Conservation (phyloP, 2,113 vertebrate species). For the Panthera leo region DNA sequence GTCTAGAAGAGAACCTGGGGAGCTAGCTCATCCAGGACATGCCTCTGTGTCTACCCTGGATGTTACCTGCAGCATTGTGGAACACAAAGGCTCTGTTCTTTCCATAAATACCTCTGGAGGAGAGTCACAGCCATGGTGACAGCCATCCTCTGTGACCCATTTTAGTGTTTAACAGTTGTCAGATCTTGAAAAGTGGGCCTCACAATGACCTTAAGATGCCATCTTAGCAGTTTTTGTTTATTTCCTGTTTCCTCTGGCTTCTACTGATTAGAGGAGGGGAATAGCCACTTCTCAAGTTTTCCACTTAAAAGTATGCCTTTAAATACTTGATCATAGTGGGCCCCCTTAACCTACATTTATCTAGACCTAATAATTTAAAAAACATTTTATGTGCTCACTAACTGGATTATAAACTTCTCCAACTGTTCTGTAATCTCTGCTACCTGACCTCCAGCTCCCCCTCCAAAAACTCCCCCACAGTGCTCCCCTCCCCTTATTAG, state of each 20-base stretch:
- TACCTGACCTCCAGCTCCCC: not conserved
- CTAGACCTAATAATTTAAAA: slow-evolving; percentile 51
- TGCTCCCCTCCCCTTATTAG: not conserved
- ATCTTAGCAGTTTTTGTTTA: not conserved
- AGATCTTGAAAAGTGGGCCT: not conserved
- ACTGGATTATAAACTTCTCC: not conserved
- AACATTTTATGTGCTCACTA: not conserved
- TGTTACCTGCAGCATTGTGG: not conserved
- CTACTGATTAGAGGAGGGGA: not conserved
- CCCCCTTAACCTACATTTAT: not conserved
- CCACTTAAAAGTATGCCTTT: slow-evolving; percentile 31
- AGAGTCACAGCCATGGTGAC: not conserved
- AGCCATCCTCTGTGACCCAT: not conserved
- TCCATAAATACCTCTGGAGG: not conserved
- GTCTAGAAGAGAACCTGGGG: not conserved
- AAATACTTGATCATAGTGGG: not conserved
- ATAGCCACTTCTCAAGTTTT: not conserved
- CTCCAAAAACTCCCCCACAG: not conserved
- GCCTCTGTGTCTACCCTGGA: not conserved
- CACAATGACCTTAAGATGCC: not conserved
- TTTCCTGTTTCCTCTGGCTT: not conserved
- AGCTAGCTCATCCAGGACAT: not conserved
- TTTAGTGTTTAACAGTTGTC: not conserved
- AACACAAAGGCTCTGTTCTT: not conserved
- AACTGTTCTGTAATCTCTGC: not conserved